A percentile compares a stretch with the other conserved stretches of the same genome.
phyloP scores from a whole-genome alignment of 2,888 invertebrate species.

The Metacarcinus magister region DNA sequence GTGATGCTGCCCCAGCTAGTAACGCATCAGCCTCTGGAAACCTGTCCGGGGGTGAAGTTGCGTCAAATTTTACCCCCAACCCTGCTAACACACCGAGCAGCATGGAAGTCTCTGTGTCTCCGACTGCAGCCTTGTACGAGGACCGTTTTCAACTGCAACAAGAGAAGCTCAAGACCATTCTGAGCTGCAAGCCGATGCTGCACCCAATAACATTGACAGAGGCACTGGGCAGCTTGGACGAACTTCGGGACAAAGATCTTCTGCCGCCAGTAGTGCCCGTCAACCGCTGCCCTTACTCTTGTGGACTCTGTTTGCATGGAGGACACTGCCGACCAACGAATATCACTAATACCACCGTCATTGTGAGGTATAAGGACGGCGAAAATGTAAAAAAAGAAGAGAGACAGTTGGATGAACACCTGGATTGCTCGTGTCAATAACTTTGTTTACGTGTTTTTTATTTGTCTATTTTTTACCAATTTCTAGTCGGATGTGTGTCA shows the following conservation, averaged over 20 bases:
- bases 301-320: background rate
- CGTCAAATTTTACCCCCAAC: no score
- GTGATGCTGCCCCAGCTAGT: background rate
- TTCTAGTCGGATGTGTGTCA: background rate
- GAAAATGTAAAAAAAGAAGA: background rate
- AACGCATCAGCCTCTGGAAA: background rate
- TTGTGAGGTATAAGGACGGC: background rate
- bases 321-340: background rate
- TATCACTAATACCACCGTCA: background rate
- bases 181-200: background rate
- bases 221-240: background rate
- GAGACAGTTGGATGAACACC: background rate
- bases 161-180: background rate
- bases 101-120: no score
- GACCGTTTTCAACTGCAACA: background rate
- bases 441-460: background rate
- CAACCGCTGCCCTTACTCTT: background rate
- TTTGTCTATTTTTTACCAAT: background rate
- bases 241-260: background rate
- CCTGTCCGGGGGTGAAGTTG: no score
- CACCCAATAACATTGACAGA: background rate
- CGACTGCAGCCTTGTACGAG: background rate
- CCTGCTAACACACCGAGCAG: no score
- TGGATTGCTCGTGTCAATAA: background rate
- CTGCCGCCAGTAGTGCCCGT: constrained; percentile 26